Evolutionary conservation across 2,113 vertebrate species (phyloP).

Genomic region (Nesoenas mayeri): DNA sequence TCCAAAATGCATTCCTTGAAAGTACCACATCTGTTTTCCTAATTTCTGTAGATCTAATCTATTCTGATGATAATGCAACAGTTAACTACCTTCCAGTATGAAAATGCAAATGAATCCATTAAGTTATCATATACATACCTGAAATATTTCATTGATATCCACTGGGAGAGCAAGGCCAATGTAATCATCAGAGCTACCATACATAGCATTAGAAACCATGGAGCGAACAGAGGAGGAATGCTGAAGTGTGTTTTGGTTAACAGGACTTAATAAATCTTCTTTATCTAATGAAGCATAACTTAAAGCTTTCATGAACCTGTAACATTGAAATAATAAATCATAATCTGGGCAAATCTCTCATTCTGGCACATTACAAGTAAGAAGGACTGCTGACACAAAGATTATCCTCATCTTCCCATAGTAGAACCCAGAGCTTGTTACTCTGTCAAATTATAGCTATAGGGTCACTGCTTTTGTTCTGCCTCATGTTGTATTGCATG

Average conservation of each 20-base stretch:
- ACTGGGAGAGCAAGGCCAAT: conserved; percentile 93
- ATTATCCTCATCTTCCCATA: neutral
- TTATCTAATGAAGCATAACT: conserved; percentile 98
- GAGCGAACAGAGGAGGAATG: conserved; percentile 96
- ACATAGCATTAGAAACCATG: conserved; percentile 94
- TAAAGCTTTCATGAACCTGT: conserved; percentile 97
- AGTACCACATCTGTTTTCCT: neutral
- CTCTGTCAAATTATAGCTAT: neutral
- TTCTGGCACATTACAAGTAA: neutral
- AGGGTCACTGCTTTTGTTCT: neutral
- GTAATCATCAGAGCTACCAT: conserved; percentile 92
- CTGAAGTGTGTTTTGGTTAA: conserved; percentile 95
- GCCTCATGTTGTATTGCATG: neutral
- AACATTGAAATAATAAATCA: conserved; percentile 35
- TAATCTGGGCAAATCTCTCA: neutral
- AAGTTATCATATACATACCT: conserved; percentile 54
- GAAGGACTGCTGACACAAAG: neutral
- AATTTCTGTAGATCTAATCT: neutral
- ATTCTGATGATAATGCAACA: neutral
- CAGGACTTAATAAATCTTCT: conserved; percentile 96
- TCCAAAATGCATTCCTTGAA: neutral
- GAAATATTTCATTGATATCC: conserved; percentile 96
- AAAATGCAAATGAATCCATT: neutral
- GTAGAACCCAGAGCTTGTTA: neutral
- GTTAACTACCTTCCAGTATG: neutral